Percentiles rank a stretch among this genome's conserved stretches.
These are phyloP conservation scores for Hypothenemus hampei DNA, from an alignment of 1,140 invertebrate genomes.

Conservation along the genomic window DNA sequence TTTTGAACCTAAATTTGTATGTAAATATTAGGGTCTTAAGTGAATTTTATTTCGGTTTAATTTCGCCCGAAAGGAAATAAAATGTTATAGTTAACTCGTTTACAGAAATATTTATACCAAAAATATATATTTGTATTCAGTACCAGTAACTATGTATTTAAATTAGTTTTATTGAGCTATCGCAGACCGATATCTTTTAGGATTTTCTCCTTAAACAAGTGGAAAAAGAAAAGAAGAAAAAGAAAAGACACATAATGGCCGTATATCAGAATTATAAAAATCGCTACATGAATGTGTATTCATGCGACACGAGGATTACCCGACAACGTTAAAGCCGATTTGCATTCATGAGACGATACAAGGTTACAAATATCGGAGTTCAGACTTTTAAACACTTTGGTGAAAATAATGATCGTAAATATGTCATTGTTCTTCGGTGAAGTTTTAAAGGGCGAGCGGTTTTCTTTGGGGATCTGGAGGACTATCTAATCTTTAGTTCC, in stretches of 20 bases:
- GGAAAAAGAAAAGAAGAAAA: not conserved
- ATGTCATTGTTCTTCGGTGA: conserved; percentile 23
- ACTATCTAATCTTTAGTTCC: conserved; percentile 9
- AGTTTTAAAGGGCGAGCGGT: conserved; percentile 15
- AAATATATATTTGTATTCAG: too few species aligned
- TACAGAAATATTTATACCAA: too few species aligned
- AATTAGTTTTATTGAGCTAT: too few species aligned
- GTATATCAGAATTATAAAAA: conserved; percentile 24
- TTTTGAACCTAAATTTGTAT: conserved; percentile 10
- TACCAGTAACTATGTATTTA: too few species aligned
- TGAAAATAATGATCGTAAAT: conserved; percentile 32
- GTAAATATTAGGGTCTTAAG: conserved; percentile 2
- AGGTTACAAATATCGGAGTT: conserved; percentile 41
- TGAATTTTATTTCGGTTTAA: not conserved
- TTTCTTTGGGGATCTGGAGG: conserved; percentile 2
- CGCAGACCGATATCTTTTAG: not conserved
- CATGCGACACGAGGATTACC: conserved; percentile 37
- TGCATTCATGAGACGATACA: conserved; percentile 43
- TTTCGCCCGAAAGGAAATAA: not conserved
- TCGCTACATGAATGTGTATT: conserved; percentile 23
- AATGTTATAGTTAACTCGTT: too few species aligned
- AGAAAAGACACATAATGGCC: conserved; percentile 12
- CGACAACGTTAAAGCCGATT: conserved; percentile 34
- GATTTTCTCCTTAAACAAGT: too few species aligned
- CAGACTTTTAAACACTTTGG: conserved; percentile 36